Conservation (phyloP, 2,888 invertebrate species). For the Glomeris marginata region DNA sequence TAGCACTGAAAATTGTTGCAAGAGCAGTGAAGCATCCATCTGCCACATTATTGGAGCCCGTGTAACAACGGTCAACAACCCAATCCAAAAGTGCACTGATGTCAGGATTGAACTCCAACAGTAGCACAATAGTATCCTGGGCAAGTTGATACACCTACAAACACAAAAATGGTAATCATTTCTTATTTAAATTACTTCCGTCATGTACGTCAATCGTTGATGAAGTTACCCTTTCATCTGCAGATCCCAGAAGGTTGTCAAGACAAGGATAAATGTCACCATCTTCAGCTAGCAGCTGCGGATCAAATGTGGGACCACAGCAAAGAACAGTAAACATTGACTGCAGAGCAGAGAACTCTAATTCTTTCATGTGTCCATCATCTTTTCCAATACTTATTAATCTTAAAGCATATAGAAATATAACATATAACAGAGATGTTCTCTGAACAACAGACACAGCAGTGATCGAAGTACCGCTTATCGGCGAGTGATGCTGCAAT, state of each 20-base stretch:
- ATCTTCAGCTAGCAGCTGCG: constrained; percentile 68
- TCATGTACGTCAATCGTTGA: background rate
- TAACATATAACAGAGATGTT: background rate
- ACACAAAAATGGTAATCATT: constrained; percentile 14
- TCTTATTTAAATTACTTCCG: background rate
- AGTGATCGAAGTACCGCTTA: constrained; percentile 25
- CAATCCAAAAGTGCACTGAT: constrained; percentile 84
- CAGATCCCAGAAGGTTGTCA: constrained; percentile 72
- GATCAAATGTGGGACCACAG: constrained; percentile 89
- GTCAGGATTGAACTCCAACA: constrained; percentile 90
- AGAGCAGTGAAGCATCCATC: constrained; percentile 93
- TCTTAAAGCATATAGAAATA: background rate
- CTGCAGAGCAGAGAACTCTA: constrained; percentile 43
- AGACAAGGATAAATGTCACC: constrained; percentile 86
- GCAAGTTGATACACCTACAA: constrained; percentile 73
- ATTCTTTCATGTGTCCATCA: constrained; percentile 21
- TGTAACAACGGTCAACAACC: constrained; percentile 96
- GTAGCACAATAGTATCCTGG: constrained; percentile 79
- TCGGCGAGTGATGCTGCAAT: constrained; percentile 41
- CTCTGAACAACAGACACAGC: constrained; percentile 9
- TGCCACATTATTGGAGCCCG: constrained; percentile 73
- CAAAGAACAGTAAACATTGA: constrained; percentile 93
- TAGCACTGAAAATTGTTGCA: constrained; percentile 89
- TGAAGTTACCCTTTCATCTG: constrained; percentile 38
- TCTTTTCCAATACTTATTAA: constrained; percentile 18